Percentiles rank a stretch among this genome's conserved stretches.
Conservation (phyloP, 2,888 invertebrate species). For the Tachystola acroxantha region DNA sequence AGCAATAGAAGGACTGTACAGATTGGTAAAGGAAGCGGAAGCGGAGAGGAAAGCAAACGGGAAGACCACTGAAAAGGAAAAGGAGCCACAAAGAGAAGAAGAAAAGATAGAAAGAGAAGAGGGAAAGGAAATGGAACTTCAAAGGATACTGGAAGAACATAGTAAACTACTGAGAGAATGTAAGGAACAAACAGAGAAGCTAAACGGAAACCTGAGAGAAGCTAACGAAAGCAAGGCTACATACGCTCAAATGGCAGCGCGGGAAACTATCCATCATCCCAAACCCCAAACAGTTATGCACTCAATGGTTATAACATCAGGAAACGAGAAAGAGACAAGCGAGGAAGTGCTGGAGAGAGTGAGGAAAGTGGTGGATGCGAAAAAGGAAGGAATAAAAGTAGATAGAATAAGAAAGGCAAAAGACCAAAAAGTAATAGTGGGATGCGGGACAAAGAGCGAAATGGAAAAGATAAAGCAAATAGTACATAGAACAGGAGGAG, state of each 20-base stretch:
- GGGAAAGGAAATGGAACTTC: neutral
- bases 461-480: slow-evolving; percentile 1
- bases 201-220: neutral
- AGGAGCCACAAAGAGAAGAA: neutral
- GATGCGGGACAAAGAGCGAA: slow-evolving; percentile 8
- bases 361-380: slow-evolving; percentile 11
- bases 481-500: neutral
- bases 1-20: neutral
- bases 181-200: neutral
- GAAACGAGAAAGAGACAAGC: slow-evolving; percentile 10
- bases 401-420: slow-evolving; percentile 13
- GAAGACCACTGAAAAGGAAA: neutral
- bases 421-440: slow-evolving; percentile 11
- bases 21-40: neutral
- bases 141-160: neutral
- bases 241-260: too few relatives aligned
- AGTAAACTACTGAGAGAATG: slow-evolving; percentile 2
- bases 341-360: slow-evolving; percentile 9
- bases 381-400: slow-evolving; percentile 7
- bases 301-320: slow-evolving; percentile 8
- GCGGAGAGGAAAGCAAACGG: neutral
- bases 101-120: neutral
- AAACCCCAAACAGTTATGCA: neutral
- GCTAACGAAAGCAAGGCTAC: neutral
- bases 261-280: too few relatives aligned